Percentiles rank a stretch among this genome's conserved stretches.
Conservation (phyloP, 2,797 vertebrate species). For the Brachyalestes nurse region DNA sequence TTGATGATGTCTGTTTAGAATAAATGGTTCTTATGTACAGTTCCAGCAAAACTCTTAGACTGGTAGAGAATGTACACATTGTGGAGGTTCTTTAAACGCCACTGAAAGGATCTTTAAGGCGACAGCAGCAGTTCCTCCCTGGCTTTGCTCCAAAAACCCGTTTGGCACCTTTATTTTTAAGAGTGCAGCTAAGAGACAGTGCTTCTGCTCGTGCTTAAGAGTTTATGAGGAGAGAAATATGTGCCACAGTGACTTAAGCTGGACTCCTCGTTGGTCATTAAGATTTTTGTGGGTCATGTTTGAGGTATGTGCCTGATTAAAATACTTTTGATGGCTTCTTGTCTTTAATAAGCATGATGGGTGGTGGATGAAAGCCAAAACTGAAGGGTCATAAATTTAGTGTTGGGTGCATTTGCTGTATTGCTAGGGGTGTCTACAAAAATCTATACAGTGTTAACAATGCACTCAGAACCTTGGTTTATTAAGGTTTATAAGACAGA, state of each 20-base stretch:
- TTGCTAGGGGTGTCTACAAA: not conserved
- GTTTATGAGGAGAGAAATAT: not conserved
- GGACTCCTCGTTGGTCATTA: not conserved
- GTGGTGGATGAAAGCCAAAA: not conserved
- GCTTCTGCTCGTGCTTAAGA: not conserved
- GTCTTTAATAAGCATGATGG: not conserved
- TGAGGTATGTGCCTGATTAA: not conserved
- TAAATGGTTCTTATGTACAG: not conserved
- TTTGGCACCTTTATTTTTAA: not conserved
- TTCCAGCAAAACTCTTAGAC: not conserved
- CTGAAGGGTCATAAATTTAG: not conserved
- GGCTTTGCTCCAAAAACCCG: not conserved
- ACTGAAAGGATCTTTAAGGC: too few relatives aligned
- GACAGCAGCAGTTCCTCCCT: too few relatives aligned
- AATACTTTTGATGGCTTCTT: not conserved
- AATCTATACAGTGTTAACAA: conserved; percentile 7
- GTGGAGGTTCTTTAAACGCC: not conserved
- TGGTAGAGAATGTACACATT: not conserved
- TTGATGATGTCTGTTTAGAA: too few relatives aligned
- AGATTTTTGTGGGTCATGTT: not conserved
- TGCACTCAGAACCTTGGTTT: not conserved
- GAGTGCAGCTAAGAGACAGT: not conserved
- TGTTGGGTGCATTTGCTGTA: conserved; percentile 9
- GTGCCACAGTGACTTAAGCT: not conserved
- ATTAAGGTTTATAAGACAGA: too few relatives aligned